A percentile compares a stretch with the other conserved stretches of the same genome.
phyloP scores from a whole-genome alignment of 2,113 vertebrate species.

The Bettongia penicillata region DNA sequence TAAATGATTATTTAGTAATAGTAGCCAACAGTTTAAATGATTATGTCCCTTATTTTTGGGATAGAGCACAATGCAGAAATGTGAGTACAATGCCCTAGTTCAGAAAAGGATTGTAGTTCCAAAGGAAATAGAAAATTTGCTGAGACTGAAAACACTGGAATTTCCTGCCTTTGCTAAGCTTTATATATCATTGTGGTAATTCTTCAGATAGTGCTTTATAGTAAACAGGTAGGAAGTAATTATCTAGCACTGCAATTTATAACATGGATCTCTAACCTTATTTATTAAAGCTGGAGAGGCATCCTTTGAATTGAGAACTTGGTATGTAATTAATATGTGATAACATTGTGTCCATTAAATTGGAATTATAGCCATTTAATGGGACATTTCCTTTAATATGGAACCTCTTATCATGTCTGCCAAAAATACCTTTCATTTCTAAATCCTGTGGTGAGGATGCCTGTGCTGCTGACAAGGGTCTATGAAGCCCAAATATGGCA shows the following conservation, averaged over 20 bases:
- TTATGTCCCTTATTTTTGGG: conserved; percentile 35
- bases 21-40: conserved; percentile 66
- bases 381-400: conserved; percentile 57
- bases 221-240: conserved; percentile 61
- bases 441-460: background rate
- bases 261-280: conserved; percentile 40
- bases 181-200: conserved; percentile 60
- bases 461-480: background rate
- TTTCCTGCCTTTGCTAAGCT: conserved; percentile 24
- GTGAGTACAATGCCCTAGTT: background rate
- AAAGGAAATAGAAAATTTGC: background rate
- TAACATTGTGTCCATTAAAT: conserved; percentile 60
- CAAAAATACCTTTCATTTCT: conserved; percentile 47
- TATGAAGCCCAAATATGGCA: background rate
- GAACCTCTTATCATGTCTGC: conserved; percentile 57
- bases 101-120: background rate
- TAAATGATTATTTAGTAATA: conserved; percentile 79
- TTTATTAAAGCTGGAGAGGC: conserved; percentile 69
- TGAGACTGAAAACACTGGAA: background rate
- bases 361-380: conserved; percentile 70
- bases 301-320: conserved; percentile 70
- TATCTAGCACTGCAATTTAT: conserved; percentile 40
- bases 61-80: background rate
- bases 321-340: conserved; percentile 74
- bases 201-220: conserved; percentile 56